Base-by-base conservation (phyloP, 2,888 invertebrate species). In the Coenonympha arcania region DNA sequence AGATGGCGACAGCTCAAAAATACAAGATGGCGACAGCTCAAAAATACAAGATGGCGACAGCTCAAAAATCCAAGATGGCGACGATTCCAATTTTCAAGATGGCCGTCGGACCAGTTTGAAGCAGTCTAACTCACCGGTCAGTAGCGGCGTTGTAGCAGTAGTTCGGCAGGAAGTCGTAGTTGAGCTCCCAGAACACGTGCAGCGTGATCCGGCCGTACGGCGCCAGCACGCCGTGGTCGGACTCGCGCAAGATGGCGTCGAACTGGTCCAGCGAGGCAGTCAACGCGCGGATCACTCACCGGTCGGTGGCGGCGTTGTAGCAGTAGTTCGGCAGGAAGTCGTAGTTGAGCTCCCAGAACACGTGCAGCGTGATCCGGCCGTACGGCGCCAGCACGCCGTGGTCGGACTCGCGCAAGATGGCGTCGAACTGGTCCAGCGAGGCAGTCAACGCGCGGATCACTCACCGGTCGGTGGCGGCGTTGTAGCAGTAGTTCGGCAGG, bases 131-230 rank as follows among this genome's bases (percentile, higher is more conserved):
- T 59, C 62, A 96, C 93, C 98, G 90, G 72, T 96, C 96, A 0
- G 99, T 99, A 3, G 98, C 96, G 24, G 97, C 97, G 75, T 99
- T 99, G 79, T 97, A 99, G 72, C 98, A 98, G 79, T 98, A 99
- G 76, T 96, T 98, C 2, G 98, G 98, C 64, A 99, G 82, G 76
- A 99, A 97, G 71, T 99, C 99, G 66, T 96, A 98, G 81, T 97
- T 98, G 26, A 99, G 86, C 79, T 99, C 99, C 93, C 97, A 98
- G 87, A 99, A 99, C 1, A 98, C 96, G 73, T 99, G 99, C 30
- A 99, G 87, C 0, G 98, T 98, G 58, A 98, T 95, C 50, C 98
- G 88, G 2, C 98, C 99, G 73, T 98, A 98, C 0, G 98, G 98
- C 0, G 98, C 98, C 5, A 98, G 87, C 0, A 99, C 99, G 61